These are phyloP conservation scores for Nephrotoma appendiculata DNA, from an alignment of 2,888 invertebrate species.

Conservation along the genomic window DNA sequence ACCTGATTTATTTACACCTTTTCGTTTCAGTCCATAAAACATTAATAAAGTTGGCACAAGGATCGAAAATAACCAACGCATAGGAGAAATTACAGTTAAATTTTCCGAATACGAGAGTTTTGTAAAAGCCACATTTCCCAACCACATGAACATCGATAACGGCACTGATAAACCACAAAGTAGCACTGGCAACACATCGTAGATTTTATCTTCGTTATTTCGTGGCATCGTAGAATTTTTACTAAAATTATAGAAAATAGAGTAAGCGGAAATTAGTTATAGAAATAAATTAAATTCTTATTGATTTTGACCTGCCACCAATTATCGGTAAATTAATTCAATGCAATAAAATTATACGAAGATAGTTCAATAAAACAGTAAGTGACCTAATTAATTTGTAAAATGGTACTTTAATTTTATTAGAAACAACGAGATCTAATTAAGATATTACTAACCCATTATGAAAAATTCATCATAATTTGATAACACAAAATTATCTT, in stretches of 20 bases:
- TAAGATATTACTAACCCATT: too few relatives aligned
- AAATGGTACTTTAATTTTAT: too few relatives aligned
- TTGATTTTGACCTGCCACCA: too few relatives aligned
- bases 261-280: background rate
- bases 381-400: too few relatives aligned
- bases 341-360: too few relatives aligned
- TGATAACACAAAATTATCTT: background rate
- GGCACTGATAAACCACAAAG: conserved; percentile 55
- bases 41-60: conserved; percentile 45
- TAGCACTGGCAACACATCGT: conserved; percentile 39
- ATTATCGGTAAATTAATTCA: too few relatives aligned
- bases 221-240: background rate
- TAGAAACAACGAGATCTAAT: too few relatives aligned
- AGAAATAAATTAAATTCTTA: too few relatives aligned
- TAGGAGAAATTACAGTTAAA: conserved; percentile 35
- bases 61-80: conserved; percentile 29
- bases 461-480: background rate
- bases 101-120: conserved; percentile 38
- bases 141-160: conserved; percentile 63
- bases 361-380: too few relatives aligned
- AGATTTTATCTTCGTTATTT: background rate
- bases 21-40: conserved; percentile 49
- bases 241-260: background rate
- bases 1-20: conserved; percentile 54
- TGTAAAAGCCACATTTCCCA: conserved; percentile 52